Percentiles rank a stretch among this genome's conserved stretches.
Evolutionary conservation across 2,113 vertebrate genomes (phyloP).

Genomic region (Cepphus grylle): DNA sequence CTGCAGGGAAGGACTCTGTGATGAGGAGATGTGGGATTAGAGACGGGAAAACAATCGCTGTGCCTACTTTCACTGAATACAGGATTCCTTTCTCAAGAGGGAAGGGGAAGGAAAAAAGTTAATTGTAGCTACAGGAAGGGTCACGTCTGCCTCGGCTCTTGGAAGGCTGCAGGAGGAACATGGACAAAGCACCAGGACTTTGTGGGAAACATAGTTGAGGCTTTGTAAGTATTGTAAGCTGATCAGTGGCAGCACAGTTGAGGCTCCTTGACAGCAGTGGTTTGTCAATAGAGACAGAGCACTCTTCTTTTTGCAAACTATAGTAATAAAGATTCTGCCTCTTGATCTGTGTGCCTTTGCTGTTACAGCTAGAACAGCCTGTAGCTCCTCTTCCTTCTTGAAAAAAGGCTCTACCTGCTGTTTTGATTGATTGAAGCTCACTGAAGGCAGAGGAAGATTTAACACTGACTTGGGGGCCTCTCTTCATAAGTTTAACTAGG

Average conservation of each 20-base stretch:
- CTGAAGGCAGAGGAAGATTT: slow-evolving; percentile 33
- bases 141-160: neutral
- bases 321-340: neutral
- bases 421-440: slow-evolving; percentile 38
- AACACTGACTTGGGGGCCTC: slow-evolving; percentile 13
- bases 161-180: neutral
- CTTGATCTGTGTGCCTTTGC: neutral
- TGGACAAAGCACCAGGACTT: neutral
- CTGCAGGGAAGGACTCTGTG: neutral
- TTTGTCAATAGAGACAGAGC: neutral
- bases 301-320: neutral
- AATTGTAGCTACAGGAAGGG: neutral
- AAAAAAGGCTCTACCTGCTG: slow-evolving; percentile 40
- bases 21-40: neutral
- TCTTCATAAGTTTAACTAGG: neutral
- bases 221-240: neutral
- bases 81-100: neutral
- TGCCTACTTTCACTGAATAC: neutral
- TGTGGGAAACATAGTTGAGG: neutral
- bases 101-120: neutral
- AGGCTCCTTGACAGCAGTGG: neutral
- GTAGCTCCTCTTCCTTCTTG: neutral
- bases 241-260: neutral
- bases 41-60: neutral
- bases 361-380: neutral